These are phyloP conservation scores for Anarrhichthys ocellatus DNA, from an alignment of 2,113 vertebrate genomes.

Conservation along the genomic window DNA sequence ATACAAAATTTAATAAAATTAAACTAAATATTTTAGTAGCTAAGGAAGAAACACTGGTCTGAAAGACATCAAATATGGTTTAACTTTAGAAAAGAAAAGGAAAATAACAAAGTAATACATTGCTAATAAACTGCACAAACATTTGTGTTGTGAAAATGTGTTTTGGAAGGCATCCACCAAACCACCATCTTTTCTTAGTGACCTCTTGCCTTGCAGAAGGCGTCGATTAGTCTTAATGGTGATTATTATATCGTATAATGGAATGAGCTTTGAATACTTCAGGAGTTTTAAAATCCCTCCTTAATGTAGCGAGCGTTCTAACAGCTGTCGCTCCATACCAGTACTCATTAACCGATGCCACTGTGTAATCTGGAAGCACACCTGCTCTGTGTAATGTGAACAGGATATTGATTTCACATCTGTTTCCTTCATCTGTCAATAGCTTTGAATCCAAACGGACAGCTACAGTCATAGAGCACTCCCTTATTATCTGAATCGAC, in stretches of 20 bases:
- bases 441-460: slow-evolving; percentile 2
- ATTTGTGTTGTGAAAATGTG: background rate
- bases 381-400: slow-evolving; percentile 16
- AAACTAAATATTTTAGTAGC: background rate
- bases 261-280: background rate
- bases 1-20: background rate
- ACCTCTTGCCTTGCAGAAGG: background rate
- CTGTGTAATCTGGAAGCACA: slow-evolving; percentile 24
- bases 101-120: background rate
- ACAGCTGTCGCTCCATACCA: slow-evolving; percentile 32
- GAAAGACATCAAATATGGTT: background rate
- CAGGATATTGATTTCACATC: slow-evolving; percentile 34
- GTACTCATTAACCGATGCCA: slow-evolving; percentile 28
- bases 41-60: background rate
- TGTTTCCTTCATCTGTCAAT: slow-evolving; percentile 22
- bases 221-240: background rate
- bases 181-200: background rate
- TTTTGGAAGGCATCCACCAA: background rate
- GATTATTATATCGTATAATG: background rate
- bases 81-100: background rate
- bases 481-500: background rate
- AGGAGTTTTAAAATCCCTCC: background rate
- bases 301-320: background rate
- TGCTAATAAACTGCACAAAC: background rate
- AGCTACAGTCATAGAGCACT: background rate